Evolutionary conservation across 2,113 vertebrate genomes (phyloP).

Genomic region (Tachuris rubrigastra): DNA sequence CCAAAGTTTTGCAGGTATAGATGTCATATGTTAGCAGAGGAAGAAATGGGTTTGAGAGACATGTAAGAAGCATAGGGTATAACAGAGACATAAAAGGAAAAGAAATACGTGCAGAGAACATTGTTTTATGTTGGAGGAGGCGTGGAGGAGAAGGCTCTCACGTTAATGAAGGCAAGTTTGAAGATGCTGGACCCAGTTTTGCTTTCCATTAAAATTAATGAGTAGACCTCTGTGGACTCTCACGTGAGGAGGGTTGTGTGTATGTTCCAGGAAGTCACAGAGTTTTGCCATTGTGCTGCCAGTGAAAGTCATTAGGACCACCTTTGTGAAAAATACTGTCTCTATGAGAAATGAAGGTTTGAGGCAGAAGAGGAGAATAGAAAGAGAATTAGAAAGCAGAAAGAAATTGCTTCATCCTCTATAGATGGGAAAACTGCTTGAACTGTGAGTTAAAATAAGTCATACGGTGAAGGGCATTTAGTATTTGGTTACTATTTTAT

Average conservation of each 20-base stretch:
- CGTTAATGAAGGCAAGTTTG: not conserved
- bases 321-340: conserved; percentile 5
- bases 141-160: not conserved
- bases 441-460: not conserved
- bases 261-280: not conserved
- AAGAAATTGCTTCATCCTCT: not conserved
- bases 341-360: not conserved
- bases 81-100: not conserved
- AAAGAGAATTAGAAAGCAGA: not conserved
- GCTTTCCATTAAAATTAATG: conserved; percentile 60
- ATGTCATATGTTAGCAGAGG: not conserved
- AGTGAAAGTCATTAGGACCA: conserved; percentile 42
- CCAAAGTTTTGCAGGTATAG: not conserved
- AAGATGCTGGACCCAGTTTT: conserved; percentile 23
- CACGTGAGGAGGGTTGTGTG: not conserved
- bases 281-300: not conserved
- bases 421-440: not conserved
- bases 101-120: not conserved
- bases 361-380: not conserved
- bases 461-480: not conserved
- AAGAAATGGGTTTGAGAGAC: not conserved
- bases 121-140: not conserved
- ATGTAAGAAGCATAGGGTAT: not conserved
- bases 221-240: conserved; percentile 15
- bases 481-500: conserved; percentile 7